Percentiles rank a stretch among this genome's conserved stretches.
These are phyloP conservation scores for Petaurus breviceps DNA, from an alignment of 2,113 vertebrate genomes.

Conservation along the genomic window DNA sequence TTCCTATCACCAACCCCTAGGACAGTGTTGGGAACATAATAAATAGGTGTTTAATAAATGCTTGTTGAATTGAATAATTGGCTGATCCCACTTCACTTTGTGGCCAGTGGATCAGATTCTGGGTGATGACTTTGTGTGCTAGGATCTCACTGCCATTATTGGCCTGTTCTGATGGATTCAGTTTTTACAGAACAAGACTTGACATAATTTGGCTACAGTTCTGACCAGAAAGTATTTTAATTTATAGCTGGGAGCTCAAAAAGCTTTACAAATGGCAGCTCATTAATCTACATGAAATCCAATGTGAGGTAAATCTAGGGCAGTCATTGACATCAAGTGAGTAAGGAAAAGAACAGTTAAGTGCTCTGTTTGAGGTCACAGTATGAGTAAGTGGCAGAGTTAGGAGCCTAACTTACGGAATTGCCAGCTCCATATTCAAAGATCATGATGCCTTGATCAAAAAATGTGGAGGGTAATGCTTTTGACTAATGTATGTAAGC, in stretches of 20 bases:
- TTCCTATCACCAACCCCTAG: background rate
- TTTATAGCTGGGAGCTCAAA: background rate
- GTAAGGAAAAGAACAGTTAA: background rate
- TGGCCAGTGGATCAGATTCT: background rate
- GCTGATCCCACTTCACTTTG: background rate
- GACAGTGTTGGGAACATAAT: background rate
- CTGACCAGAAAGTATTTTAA: constrained; percentile 5
- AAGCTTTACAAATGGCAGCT: constrained; percentile 19
- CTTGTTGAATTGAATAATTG: background rate
- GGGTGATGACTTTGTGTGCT: background rate
- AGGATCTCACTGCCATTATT: background rate
- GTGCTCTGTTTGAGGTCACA: background rate
- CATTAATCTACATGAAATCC: background rate
- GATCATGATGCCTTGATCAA: background rate
- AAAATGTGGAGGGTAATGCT: background rate
- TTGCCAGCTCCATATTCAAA: background rate
- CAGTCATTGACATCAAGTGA: background rate
- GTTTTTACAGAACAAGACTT: background rate
- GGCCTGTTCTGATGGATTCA: background rate
- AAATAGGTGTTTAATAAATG: background rate
- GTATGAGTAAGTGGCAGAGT: background rate
- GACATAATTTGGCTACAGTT: background rate
- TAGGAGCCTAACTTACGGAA: background rate
- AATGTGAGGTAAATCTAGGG: background rate
- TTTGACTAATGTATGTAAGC: background rate